A percentile compares a stretch with the other conserved stretches of the same genome.
Conservation (phyloP, 2,113 vertebrate species). For the Heterotis niloticus region DNA sequence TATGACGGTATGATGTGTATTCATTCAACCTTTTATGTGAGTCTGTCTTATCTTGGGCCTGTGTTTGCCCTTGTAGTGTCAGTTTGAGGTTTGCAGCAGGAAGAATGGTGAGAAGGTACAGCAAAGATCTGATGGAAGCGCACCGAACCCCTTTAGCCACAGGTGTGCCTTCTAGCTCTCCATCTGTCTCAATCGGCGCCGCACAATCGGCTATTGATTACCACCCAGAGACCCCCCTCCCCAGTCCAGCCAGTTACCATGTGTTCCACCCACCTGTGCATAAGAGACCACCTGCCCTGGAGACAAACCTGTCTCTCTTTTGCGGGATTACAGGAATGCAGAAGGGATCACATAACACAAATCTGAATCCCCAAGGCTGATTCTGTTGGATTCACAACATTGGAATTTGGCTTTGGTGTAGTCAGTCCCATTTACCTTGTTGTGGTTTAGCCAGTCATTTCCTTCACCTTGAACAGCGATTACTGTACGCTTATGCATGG, state of each 20-base stretch:
- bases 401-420: constrained; percentile 9
- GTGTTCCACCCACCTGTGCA: constrained; percentile 34
- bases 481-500: background rate
- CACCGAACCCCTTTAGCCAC: constrained; percentile 8
- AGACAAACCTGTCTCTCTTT: background rate
- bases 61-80: background rate
- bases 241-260: constrained; percentile 5
- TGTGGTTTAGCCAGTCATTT: background rate
- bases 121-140: background rate
- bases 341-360: background rate
- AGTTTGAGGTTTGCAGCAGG: background rate
- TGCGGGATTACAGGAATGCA: background rate
- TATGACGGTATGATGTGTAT: background rate
- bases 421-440: background rate
- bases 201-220: constrained; percentile 41
- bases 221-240: constrained; percentile 21
- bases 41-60: background rate
- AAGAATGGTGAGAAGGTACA: constrained; percentile 17
- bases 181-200: constrained; percentile 35
- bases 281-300: constrained; percentile 14
- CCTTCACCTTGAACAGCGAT: background rate
- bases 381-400: background rate
- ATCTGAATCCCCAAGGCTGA: background rate
- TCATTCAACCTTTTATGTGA: background rate
- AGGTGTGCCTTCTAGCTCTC: constrained; percentile 29